Evolutionary conservation across 2,797 vertebrate species (phyloP).

Genomic region (Leptodactylus fallax): DNA sequence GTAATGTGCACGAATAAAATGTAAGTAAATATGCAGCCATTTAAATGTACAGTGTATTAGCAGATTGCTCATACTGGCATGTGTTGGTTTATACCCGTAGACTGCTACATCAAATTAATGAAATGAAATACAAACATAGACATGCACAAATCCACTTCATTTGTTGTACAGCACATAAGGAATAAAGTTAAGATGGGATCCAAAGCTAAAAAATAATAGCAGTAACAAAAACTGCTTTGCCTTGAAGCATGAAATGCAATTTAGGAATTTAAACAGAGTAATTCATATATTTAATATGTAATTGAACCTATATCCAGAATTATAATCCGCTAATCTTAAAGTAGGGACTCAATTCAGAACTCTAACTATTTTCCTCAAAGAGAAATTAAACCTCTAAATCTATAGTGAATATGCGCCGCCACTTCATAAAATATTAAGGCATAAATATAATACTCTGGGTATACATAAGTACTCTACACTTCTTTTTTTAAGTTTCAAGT

Average conservation of each 20-base stretch:
- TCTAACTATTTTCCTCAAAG: neutral
- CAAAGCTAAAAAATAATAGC: conserved; percentile 10
- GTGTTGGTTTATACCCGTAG: neutral
- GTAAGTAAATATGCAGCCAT: conserved; percentile 26
- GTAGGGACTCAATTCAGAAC: neutral
- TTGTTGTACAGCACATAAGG: neutral
- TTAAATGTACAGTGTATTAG: conserved; percentile 34
- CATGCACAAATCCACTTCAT: neutral
- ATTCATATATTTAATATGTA: conserved; percentile 12
- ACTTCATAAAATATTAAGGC: neutral
- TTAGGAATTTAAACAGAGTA: neutral
- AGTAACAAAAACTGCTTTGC: neutral
- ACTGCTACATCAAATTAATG: conserved; percentile 19
- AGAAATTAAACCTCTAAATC: conserved; percentile 11
- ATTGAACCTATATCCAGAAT: neutral
- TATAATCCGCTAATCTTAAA: neutral
- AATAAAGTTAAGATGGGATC: neutral
- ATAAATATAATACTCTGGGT: neutral
- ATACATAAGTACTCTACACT: neutral
- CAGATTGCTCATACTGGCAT: conserved; percentile 25
- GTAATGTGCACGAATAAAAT: conserved; percentile 37
- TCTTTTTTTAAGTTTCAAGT: neutral
- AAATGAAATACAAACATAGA: conserved; percentile 45
- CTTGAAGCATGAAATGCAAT: neutral
- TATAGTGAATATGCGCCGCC: neutral